Conservation (phyloP, 2,113 vertebrate genomes). For the Odontophorus gujanensis region DNA sequence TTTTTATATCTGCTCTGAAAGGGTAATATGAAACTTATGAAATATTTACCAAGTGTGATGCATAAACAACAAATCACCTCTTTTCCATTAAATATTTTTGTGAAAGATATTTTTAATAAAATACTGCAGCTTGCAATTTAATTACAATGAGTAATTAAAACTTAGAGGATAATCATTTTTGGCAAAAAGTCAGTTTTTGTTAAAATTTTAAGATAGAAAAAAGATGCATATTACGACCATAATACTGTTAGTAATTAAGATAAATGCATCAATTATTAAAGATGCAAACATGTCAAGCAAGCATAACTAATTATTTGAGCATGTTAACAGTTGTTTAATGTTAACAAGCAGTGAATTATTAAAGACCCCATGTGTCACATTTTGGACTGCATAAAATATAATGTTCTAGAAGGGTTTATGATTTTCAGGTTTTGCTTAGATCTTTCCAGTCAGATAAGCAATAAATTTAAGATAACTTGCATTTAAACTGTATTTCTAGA, state of each 20-base stretch:
- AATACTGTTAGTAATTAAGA: conserved; percentile 99
- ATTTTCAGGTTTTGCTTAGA: conserved; percentile 82
- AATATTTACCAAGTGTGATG: conserved; percentile 83
- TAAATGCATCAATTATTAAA: conserved; percentile 99
- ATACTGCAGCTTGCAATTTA: conserved; percentile 90
- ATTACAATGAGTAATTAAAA: conserved; percentile 97
- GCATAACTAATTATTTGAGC: conserved; percentile 99
- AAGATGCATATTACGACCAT: conserved; percentile 90
- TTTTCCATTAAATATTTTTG: conserved; percentile 84
- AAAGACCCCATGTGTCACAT: conserved; percentile 90
- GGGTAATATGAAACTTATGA: conserved; percentile 85
- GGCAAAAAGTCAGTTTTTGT: conserved; percentile 89
- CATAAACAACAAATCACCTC: conserved; percentile 84
- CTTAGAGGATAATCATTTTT: conserved; percentile 95
- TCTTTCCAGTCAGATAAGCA: conserved; percentile 76
- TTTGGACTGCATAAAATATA: conserved; percentile 91
- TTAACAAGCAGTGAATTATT: conserved; percentile 99
- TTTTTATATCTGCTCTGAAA: conserved; percentile 76
- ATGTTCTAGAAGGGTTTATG: conserved; percentile 82
- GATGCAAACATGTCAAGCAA: conserved; percentile 99
- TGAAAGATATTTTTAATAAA: conserved; percentile 83
- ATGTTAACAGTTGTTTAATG: conserved; percentile 99
- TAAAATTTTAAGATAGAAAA: conserved; percentile 89
- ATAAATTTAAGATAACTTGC: conserved; percentile 78
- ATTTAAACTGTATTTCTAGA: conserved; percentile 79